These are phyloP conservation scores for Cyclura pinguis DNA, from an alignment of 2,797 vertebrate genomes.

Conservation along the genomic window DNA sequence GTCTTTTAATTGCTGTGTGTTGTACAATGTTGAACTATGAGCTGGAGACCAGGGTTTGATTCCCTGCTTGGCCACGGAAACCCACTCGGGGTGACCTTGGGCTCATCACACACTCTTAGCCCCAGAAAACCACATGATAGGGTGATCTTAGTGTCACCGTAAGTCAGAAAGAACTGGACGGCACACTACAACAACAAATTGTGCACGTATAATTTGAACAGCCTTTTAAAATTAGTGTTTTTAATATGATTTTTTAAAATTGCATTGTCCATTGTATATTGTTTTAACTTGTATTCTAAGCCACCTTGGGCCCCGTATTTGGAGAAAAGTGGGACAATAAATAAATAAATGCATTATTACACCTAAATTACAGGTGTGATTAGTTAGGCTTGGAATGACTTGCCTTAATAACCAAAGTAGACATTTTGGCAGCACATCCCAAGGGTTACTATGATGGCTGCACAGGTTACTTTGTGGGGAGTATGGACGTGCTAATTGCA, in stretches of 20 bases:
- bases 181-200: too few species aligned
- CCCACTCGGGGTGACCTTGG: too few species aligned
- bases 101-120: too few species aligned
- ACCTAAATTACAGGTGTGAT: neutral
- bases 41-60: too few species aligned
- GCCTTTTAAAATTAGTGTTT: neutral
- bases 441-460: neutral
- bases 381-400: neutral
- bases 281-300: too few species aligned
- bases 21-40: too few species aligned
- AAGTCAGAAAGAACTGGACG: too few species aligned
- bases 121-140: too few species aligned
- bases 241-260: neutral
- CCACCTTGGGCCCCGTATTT: neutral
- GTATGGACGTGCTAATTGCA: neutral
- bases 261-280: neutral
- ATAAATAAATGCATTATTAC: neutral
- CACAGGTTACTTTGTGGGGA: neutral
- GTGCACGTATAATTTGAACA: neutral
- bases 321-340: too few species aligned
- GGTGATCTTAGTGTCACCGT: too few species aligned
- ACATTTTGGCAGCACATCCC: neutral
- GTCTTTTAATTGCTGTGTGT: neutral
- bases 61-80: too few species aligned
- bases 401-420: neutral